A percentile compares a stretch with the other conserved stretches of the same genome.
Conservation (phyloP, 2,113 vertebrate genomes). For the Albula goreensis region DNA sequence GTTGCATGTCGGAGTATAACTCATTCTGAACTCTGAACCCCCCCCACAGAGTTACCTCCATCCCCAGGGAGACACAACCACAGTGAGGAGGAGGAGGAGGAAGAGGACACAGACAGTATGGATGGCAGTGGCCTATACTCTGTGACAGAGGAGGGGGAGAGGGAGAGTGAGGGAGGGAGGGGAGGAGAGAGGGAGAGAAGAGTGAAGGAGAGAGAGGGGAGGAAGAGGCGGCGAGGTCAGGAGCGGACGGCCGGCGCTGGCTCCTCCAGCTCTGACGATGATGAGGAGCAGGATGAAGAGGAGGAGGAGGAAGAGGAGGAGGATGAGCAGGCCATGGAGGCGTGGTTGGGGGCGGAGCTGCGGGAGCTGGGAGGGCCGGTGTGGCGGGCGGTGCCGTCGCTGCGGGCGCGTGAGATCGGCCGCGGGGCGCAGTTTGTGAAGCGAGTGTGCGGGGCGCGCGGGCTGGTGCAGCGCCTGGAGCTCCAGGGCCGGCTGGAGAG, state of each 20-base stretch:
- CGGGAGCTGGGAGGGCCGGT: slow-evolving; percentile 73
- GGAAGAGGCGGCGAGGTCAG: slow-evolving; percentile 55
- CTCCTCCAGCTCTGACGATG: slow-evolving; percentile 75
- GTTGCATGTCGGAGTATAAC: too few species aligned
- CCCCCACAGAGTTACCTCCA: slow-evolving; percentile 31
- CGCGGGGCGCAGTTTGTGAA: slow-evolving; percentile 76
- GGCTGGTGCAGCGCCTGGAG: slow-evolving; percentile 86
- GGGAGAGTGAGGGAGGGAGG: slow-evolving; percentile 58
- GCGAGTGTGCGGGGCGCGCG: slow-evolving; percentile 85
- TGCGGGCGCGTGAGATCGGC: slow-evolving; percentile 82
- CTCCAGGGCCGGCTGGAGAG: slow-evolving; percentile 87
- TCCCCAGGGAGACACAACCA: slow-evolving; percentile 49
- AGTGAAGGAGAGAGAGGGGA: slow-evolving; percentile 26
- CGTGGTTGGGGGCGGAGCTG: slow-evolving; percentile 86
- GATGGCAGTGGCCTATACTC: slow-evolving; percentile 88
- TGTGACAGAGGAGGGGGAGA: slow-evolving; percentile 79
- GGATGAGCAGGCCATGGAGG: slow-evolving; percentile 84
- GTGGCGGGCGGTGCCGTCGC: slow-evolving; percentile 81
- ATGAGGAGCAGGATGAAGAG: slow-evolving; percentile 74
- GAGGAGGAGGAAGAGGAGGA: slow-evolving; percentile 65
- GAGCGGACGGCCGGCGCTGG: slow-evolving; percentile 64
- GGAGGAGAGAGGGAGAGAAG: slow-evolving; percentile 47
- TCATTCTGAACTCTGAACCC: too few species aligned
- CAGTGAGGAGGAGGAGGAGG: slow-evolving; percentile 61
- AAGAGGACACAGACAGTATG: slow-evolving; percentile 94